Evolutionary conservation across 2,888 invertebrate species (phyloP), one percentile per base, ranked within the genome.

Genomic region (Antheraea yamamai): DNA sequence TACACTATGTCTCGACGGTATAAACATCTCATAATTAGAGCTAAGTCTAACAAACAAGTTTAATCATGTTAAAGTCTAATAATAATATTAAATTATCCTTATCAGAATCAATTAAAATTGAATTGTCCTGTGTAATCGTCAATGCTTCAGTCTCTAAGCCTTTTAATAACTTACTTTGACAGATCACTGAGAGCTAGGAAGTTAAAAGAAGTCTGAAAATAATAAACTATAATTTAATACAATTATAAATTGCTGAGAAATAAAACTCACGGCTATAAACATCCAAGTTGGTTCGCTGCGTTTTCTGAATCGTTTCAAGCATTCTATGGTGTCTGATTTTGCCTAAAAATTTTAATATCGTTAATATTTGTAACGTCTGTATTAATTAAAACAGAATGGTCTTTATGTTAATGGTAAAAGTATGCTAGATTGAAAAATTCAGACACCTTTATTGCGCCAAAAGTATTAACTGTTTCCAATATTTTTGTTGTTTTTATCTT

Each of bases 261-360:
- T 8, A 72, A 72, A 74, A 73, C 80, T 83, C 95, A 98, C 98
- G 77, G 96, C 96, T 78, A 97, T 96, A 83, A 98, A 98, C 92
- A 99, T 96, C 97, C 98, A 99, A 0, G 97, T 97, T 0, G 98
- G 98, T 87, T 98, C 97, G 88, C 98, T 98, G 83, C 96, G 97
- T 75, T 97, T 97, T 35, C 97, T 94, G 89, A 98, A 98, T 74
- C 97, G 95, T 83, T 96, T 96, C 73, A 99, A 89, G 68, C 95
- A 95, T 71, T 96, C 96, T 75, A 99, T 97, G 0, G 96, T 95
- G 87, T 98, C 98, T 35, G 97, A 95, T 89, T 97, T 97, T 2
- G 97, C 97, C 97, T 97, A 23, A 51, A 51, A 51, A 14, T 1
- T 72, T 18, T 66, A 26, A 64, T 20, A 75, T 23, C 51, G 14